These are phyloP conservation scores for Ricordea florida DNA, from an alignment of 92 coral and sea anemone genomes.

Conservation along the genomic window DNA sequence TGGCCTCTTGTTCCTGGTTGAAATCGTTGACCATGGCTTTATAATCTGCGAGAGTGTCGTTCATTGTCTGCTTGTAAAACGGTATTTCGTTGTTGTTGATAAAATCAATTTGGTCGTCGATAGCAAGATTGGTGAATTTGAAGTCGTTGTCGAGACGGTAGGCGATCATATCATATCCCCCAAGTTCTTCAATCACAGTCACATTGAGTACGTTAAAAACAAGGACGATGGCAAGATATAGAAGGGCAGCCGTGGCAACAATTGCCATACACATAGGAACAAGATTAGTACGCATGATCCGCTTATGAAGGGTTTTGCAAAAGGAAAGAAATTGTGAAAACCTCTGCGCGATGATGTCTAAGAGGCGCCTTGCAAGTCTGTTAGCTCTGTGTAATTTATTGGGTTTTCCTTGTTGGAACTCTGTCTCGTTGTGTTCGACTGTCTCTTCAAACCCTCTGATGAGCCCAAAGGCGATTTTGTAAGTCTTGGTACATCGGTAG, in stretches of 20 bases:
- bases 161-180: conserved; percentile 64
- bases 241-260: conserved; percentile 25
- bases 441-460: conserved; percentile 72
- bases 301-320: conserved; percentile 64
- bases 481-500: conserved; percentile 71
- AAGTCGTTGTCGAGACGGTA: conserved; percentile 68
- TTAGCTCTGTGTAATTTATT: conserved; percentile 15
- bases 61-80: conserved; percentile 58
- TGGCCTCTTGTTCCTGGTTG: conserved; percentile 49
- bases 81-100: conserved; percentile 71
- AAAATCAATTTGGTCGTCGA: conserved; percentile 70
- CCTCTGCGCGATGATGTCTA: conserved; percentile 41
- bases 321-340: conserved; percentile 43
- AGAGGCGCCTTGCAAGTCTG: conserved; percentile 13
- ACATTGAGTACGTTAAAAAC: conserved; percentile 71
- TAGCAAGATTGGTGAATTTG: conserved; percentile 67
- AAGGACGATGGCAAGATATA: conserved; percentile 59
- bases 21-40: conserved; percentile 49
- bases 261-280: conserved; percentile 50
- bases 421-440: conserved; percentile 60
- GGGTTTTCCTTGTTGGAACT: conserved; percentile 43
- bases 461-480: conserved; percentile 60
- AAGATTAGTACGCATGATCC: conserved; percentile 65
- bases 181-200: conserved; percentile 75
- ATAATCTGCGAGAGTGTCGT: conserved; percentile 33